These are phyloP conservation scores for Trypoxylon attenuatum DNA, from an alignment of 2,888 invertebrate species.

Conservation along the genomic window DNA sequence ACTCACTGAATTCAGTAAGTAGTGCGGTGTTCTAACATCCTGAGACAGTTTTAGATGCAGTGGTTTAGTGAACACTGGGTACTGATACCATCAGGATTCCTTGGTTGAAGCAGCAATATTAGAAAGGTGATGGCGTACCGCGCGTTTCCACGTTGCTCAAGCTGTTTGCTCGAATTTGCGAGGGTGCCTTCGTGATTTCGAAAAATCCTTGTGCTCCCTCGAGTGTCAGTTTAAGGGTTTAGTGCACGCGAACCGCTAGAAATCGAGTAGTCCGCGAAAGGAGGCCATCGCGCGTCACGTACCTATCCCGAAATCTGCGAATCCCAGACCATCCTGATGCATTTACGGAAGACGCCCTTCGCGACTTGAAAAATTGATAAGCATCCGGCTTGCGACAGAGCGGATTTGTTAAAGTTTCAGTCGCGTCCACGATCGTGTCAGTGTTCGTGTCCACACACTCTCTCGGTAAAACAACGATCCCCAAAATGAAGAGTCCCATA, in stretches of 20 bases:
- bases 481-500: background rate
- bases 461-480: background rate
- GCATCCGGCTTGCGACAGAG: background rate
- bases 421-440: too few relatives aligned
- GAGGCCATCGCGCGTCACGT: background rate
- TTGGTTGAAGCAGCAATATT: too few relatives aligned
- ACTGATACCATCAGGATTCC: too few relatives aligned
- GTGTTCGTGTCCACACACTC: too few relatives aligned
- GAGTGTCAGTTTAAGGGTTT: constrained; percentile 25
- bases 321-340: background rate
- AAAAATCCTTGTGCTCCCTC: constrained; percentile 23
- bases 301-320: background rate
- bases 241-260: constrained; percentile 19
- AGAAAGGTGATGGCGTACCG: too few relatives aligned
- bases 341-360: too few relatives aligned
- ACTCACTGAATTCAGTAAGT: too few relatives aligned
- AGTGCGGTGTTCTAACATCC: too few relatives aligned
- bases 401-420: background rate
- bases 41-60: too few relatives aligned
- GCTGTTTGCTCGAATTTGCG: constrained; percentile 34
- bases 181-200: constrained; percentile 25
- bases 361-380: background rate
- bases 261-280: constrained; percentile 2
- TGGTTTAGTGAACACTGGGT: too few relatives aligned
- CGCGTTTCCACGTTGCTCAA: too few relatives aligned